phyloP scores from a whole-genome alignment of 2,113 vertebrate genomes.

The Zosterops borbonicus region DNA sequence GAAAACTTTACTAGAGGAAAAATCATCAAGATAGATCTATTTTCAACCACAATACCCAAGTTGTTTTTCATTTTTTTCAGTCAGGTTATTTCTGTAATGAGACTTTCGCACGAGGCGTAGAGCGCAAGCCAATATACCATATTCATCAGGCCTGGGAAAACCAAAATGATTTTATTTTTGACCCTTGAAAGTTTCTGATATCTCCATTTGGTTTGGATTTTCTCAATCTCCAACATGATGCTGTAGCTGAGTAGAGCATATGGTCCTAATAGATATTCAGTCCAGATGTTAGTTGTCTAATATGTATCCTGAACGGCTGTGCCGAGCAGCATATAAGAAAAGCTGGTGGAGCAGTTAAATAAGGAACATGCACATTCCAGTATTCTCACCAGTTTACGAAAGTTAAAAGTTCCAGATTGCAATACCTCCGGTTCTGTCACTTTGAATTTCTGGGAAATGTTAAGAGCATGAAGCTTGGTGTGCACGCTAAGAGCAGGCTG shows the following conservation, averaged over 20 bases:
- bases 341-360: slow-evolving; percentile 75
- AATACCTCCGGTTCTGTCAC: slow-evolving; percentile 75
- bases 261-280: slow-evolving; percentile 79
- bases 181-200: slow-evolving; percentile 76
- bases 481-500: background rate
- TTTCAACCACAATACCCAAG: slow-evolving; percentile 59
- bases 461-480: slow-evolving; percentile 63
- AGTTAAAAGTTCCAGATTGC: slow-evolving; percentile 77
- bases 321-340: slow-evolving; percentile 61
- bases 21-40: slow-evolving; percentile 50
- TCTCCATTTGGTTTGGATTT: slow-evolving; percentile 80
- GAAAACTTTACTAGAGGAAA: slow-evolving; percentile 32
- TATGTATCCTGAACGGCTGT: slow-evolving; percentile 68
- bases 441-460: slow-evolving; percentile 78
- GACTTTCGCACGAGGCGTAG: background rate
- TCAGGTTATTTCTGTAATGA: slow-evolving; percentile 61
- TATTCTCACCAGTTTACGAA: slow-evolving; percentile 75
- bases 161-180: slow-evolving; percentile 76
- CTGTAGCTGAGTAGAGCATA: slow-evolving; percentile 67
- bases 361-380: slow-evolving; percentile 72
- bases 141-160: slow-evolving; percentile 53
- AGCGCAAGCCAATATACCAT: background rate
- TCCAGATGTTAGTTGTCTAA: slow-evolving; percentile 79
- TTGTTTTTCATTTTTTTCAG: slow-evolving; percentile 50
- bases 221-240: slow-evolving; percentile 70